Percentiles rank a stretch among this genome's conserved stretches.
phyloP scores from a whole-genome alignment of 2,113 vertebrate species.

The Microtus richardsoni region DNA sequence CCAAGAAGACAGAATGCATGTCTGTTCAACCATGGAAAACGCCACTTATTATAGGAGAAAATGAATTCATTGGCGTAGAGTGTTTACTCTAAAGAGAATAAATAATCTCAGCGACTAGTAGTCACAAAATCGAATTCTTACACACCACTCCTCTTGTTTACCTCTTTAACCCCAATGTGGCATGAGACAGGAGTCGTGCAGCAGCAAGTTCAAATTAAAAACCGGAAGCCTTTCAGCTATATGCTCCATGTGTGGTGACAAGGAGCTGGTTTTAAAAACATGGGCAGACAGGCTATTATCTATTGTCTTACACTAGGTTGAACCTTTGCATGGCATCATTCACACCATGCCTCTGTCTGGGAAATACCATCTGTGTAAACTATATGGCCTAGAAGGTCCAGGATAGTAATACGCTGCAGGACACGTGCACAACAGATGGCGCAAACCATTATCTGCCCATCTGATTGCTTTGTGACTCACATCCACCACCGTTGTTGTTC shows the following conservation, averaged over 20 bases:
- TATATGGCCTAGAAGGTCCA: constrained; percentile 81
- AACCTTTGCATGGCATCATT: constrained; percentile 80
- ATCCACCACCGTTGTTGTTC: constrained; percentile 76
- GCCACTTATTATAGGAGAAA: neutral
- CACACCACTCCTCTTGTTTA: neutral
- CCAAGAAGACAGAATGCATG: constrained; percentile 25
- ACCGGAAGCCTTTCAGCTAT: neutral
- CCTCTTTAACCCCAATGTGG: neutral
- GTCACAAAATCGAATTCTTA: constrained; percentile 36
- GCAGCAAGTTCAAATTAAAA: constrained; percentile 56
- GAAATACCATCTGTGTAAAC: constrained; percentile 74
- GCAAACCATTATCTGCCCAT: constrained; percentile 66
- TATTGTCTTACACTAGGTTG: constrained; percentile 79
- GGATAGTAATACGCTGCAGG: constrained; percentile 79
- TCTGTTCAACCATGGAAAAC: constrained; percentile 19
- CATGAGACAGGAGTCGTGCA: constrained; percentile 51
- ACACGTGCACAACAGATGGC: constrained; percentile 86
- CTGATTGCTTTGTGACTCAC: constrained; percentile 76
- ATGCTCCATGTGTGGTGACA: neutral
- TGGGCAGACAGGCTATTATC: constrained; percentile 68
- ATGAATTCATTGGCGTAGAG: neutral
- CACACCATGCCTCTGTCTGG: constrained; percentile 74
- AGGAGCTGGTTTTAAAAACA: constrained; percentile 55
- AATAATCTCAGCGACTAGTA: neutral
- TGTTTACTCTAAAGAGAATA: neutral